phyloP scores from a whole-genome alignment of 2,888 invertebrate species.

The Augochlorella aurata region DNA sequence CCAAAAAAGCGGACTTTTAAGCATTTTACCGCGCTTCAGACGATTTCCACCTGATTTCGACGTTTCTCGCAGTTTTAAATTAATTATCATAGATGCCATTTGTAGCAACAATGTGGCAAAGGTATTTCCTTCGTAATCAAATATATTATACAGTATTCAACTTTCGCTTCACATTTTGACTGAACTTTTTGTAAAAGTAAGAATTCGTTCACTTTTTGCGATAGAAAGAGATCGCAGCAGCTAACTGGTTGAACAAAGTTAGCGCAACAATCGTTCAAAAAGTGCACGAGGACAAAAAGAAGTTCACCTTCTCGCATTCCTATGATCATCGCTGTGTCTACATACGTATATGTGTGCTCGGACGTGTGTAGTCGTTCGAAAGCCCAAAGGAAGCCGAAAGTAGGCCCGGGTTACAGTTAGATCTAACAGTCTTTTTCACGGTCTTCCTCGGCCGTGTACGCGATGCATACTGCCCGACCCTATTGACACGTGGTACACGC shows the following conservation, averaged over 20 bases:
- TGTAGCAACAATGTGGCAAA: too few species aligned
- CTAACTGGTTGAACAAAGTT: neutral
- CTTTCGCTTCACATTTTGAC: too few species aligned
- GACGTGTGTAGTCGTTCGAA: conserved; percentile 49
- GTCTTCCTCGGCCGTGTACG: conserved; percentile 42
- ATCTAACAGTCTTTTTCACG: conserved; percentile 74
- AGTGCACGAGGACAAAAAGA: neutral
- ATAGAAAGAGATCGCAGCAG: too few species aligned
- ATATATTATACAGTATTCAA: too few species aligned
- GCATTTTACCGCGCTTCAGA: too few species aligned
- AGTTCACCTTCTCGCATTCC: neutral
- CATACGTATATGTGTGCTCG: neutral
- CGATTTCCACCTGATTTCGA: too few species aligned
- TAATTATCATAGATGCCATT: too few species aligned
- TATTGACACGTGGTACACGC: conserved; percentile 47
- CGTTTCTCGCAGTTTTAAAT: too few species aligned
- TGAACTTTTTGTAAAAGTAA: too few species aligned
- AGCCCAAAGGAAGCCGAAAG: conserved; percentile 70
- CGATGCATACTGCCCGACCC: conserved; percentile 52
- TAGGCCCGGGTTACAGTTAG: conserved; percentile 81
- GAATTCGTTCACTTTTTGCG: too few species aligned
- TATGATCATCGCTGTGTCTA: neutral
- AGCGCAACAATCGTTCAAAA: neutral
- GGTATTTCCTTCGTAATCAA: too few species aligned
- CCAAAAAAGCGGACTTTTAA: too few species aligned